Evolutionary conservation across 23 tunicate species (phyloP).

Genomic region (Corella eumyota): DNA sequence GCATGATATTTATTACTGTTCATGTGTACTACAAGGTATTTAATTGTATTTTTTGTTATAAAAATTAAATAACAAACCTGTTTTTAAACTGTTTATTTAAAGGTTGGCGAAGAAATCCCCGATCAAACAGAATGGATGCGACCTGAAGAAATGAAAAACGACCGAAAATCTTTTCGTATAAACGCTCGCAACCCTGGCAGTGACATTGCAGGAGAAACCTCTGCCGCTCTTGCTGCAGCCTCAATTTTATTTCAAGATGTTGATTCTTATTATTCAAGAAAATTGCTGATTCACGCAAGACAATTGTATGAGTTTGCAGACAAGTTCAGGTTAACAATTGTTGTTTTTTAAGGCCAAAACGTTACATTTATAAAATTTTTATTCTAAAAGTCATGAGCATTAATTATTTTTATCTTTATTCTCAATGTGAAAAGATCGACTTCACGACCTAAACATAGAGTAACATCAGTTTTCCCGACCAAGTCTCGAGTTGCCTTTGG

Average conservation of each 20-base stretch:
- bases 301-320: conserved; percentile 64
- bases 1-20: too few species aligned
- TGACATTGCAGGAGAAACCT: conserved; percentile 79
- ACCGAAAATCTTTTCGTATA: conserved; percentile 26
- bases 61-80: too few species aligned
- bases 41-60: too few species aligned
- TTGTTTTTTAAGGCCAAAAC: not conserved
- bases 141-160: conserved; percentile 40
- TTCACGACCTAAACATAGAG: too few species aligned
- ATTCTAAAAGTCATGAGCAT: too few species aligned
- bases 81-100: not conserved
- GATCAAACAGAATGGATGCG: conserved; percentile 72
- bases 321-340: conserved; percentile 15
- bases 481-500: too few species aligned
- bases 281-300: conserved; percentile 33
- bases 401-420: too few species aligned
- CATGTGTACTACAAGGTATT: too few species aligned
- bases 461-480: too few species aligned
- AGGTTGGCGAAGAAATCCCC: conserved; percentile 43
- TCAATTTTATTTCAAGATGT: conserved; percentile 34
- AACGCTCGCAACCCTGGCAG: conserved; percentile 42
- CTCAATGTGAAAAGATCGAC: too few species aligned
- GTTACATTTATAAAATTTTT: too few species aligned
- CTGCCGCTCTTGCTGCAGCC: conserved; percentile 89
- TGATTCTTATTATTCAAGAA: conserved; percentile 7